Base-by-base conservation (phyloP, 1,140 invertebrate species). In the Leguminivora glycinivorella region DNA sequence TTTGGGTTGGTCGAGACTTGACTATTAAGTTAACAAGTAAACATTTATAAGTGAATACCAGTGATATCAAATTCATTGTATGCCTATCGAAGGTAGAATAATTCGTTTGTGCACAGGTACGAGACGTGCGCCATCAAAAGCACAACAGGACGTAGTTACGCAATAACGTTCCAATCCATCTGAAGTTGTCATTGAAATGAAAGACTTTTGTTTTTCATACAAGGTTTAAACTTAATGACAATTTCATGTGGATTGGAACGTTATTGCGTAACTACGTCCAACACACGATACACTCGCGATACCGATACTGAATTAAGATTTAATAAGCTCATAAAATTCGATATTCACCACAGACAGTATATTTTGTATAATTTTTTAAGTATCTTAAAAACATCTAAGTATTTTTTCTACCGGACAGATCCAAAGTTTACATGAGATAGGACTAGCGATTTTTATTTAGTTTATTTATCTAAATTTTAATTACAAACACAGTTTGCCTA, bases 271-370 rank as follows among this genome's bases (percentile, higher is more conserved):
- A n/a, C n/a, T n/a, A n/a, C n/a, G n/a, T n/a, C n/a, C n/a, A n/a
- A 71, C 77, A 78, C 73, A 80, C 67, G 67, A 78, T 75, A 79
- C 72, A 75, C 72, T 78, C 77, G 74, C 74, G 72, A 75, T 76
- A 81, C 76, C 78, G 67, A 80, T 75, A 85, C 79, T 81, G 85
- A 88, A 83, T 89, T 87, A 88, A 86, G 82, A 87, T 85, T 83
- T 88, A 85, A 88, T 90, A 90, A 89, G 87, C 87, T 89, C 87
- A 86, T 89, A 87, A 88, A 89, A 89, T 89, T 89, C 87, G 85
- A 84, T 89, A 85, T 83, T 81, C 80, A 87, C 85, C 86, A 89
- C 85, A 87, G 84, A 87, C 76, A 87, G 82, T 86, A 83, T 84
- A 84, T 81, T 84, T 85, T 88, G 80, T 88, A 83, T 80, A 77